These are phyloP conservation scores for Brachionus manjavacas DNA, from an alignment of 1,140 invertebrate species.

Conservation along the genomic window DNA sequence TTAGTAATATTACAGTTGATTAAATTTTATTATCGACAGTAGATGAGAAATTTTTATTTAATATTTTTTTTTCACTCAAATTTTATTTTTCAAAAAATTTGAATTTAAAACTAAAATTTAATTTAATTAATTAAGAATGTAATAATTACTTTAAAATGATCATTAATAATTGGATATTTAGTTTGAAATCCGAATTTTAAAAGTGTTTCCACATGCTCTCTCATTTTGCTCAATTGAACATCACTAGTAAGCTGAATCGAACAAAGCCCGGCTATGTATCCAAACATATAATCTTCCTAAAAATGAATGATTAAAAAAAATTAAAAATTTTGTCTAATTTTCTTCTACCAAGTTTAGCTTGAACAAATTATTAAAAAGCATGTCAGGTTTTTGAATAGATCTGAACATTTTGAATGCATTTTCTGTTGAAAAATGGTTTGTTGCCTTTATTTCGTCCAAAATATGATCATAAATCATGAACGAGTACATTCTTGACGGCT, in stretches of 20 bases:
- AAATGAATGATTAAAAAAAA: neutral
- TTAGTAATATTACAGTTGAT: too few relatives aligned
- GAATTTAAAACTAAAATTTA: too few relatives aligned
- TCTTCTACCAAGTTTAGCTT: neutral
- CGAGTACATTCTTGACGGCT: slow-evolving; percentile 1
- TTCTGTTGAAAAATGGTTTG: slow-evolving; percentile 34
- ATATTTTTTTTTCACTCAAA: too few relatives aligned
- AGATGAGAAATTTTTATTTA: too few relatives aligned
- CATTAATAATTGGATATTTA: slow-evolving; percentile 10
- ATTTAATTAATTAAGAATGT: too few relatives aligned
- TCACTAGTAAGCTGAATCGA: neutral
- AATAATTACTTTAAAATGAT: neutral
- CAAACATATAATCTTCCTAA: slow-evolving; percentile 27
- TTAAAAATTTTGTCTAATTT: neutral
- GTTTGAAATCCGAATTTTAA: neutral
- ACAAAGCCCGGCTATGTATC: neutral
- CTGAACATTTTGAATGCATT: slow-evolving; percentile 36
- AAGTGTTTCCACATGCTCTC: neutral
- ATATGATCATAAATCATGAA: slow-evolving; percentile 30
- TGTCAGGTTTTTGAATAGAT: neutral
- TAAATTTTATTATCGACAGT: too few relatives aligned
- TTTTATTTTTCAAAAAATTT: too few relatives aligned
- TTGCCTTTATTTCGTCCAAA: slow-evolving; percentile 12
- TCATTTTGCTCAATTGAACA: neutral
- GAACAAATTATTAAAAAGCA: neutral